phyloP scores from a whole-genome alignment of 92 coral and sea anemone genomes.

The Epizoanthus ramosus region DNA sequence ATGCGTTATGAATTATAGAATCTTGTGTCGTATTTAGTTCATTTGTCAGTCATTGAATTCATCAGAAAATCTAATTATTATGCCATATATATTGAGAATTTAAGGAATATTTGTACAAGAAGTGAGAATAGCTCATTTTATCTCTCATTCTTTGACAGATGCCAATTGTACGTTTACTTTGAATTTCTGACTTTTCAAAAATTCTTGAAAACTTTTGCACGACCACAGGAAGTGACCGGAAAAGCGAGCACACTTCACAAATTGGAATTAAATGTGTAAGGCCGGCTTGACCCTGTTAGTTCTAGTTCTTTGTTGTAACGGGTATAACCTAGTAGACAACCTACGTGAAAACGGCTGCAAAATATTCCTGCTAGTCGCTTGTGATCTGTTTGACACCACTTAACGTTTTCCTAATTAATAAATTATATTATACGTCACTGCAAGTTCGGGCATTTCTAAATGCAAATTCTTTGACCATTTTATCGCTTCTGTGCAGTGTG shows the following conservation, averaged over 20 bases:
- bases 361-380: background rate
- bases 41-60: background rate
- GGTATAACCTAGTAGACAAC: background rate
- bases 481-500: background rate
- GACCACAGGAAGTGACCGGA: too few species aligned
- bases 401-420: background rate
- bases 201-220: background rate
- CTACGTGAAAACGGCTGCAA: background rate
- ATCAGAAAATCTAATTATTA: slow-evolving; percentile 21
- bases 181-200: slow-evolving; percentile 10
- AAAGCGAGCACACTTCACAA: too few species aligned
- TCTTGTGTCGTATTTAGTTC: too few species aligned
- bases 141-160: background rate
- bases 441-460: background rate
- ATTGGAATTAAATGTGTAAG: background rate
- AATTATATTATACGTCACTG: slow-evolving; percentile 8
- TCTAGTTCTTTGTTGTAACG: background rate
- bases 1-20: too few species aligned
- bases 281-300: background rate
- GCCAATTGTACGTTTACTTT: background rate
- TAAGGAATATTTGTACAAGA: slow-evolving; percentile 6
- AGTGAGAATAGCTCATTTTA: background rate
- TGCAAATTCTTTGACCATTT: slow-evolving; percentile 16
- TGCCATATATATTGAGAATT: slow-evolving; percentile 13
- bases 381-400: slow-evolving; percentile 19